Evolutionary conservation across 2,888 invertebrate genomes (phyloP).

Genomic region (Drosophila putrida): DNA sequence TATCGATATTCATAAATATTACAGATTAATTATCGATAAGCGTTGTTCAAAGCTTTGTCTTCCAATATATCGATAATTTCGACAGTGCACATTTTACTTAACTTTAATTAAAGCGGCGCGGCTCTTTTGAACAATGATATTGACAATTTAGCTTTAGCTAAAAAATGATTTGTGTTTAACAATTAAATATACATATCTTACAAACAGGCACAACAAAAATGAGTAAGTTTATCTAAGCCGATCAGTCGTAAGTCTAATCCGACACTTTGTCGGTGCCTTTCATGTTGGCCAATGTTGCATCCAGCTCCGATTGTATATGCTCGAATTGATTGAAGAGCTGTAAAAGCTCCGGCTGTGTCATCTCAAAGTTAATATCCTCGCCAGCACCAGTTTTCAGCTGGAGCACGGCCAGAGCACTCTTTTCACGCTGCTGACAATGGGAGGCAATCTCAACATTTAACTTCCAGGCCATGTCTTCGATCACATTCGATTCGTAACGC

Average conservation of each 20-base stretch:
- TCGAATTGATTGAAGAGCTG: constrained; percentile 87
- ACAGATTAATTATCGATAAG: neutral
- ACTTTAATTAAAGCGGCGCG: neutral
- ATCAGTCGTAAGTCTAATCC: neutral
- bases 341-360: constrained; percentile 86
- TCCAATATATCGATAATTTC: neutral
- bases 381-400: constrained; percentile 86
- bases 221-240: neutral
- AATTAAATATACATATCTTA: constrained; percentile 36
- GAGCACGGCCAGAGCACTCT: constrained; percentile 86
- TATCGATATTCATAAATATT: too few relatives aligned
- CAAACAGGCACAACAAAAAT: constrained; percentile 28
- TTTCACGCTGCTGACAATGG: constrained; percentile 85
- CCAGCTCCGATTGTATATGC: constrained; percentile 86
- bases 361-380: constrained; percentile 86
- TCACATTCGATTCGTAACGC: constrained; percentile 84
- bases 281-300: constrained; percentile 78
- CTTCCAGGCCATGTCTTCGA: constrained; percentile 87
- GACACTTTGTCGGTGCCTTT: constrained; percentile 10
- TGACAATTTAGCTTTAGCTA: constrained; percentile 7
- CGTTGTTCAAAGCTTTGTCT: neutral
- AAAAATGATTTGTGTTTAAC: constrained; percentile 11
- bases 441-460: constrained; percentile 87
- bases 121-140: constrained; percentile 1
- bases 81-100: too few relatives aligned